Conservation (phyloP, 2,113 vertebrate species). For the Rhipidura dahli region DNA sequence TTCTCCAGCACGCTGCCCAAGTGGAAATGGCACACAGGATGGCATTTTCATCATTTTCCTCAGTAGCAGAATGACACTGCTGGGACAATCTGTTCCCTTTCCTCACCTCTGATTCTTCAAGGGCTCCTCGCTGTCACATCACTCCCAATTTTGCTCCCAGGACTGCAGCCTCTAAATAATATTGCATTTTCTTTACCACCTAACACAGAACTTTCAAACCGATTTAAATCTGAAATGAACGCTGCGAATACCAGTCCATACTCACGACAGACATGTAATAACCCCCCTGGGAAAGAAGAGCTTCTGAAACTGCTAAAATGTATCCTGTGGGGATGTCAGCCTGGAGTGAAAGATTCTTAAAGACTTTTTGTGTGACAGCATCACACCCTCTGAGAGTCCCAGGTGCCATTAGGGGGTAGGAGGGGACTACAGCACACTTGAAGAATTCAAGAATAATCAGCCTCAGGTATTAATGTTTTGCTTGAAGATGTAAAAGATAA, state of each 20-base stretch:
- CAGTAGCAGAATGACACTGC: not conserved
- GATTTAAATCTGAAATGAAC: constrained; percentile 57
- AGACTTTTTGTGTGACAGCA: constrained; percentile 64
- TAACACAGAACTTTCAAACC: constrained; percentile 19
- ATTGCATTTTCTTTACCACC: constrained; percentile 39
- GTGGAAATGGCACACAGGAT: not conserved
- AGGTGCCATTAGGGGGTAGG: constrained; percentile 41
- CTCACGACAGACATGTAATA: constrained; percentile 38
- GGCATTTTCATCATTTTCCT: not conserved
- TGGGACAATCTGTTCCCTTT: constrained; percentile 26
- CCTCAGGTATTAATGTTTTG: constrained; percentile 55
- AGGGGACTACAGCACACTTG: not conserved
- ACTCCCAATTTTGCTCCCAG: not conserved
- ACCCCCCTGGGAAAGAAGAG: constrained; percentile 29
- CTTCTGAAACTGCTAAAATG: constrained; percentile 54
- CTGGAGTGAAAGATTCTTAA: constrained; percentile 49
- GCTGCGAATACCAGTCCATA: not conserved
- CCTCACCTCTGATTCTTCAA: constrained; percentile 18
- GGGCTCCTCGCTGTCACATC: constrained; percentile 28
- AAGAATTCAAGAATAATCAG: constrained; percentile 57
- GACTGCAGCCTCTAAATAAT: constrained; percentile 24
- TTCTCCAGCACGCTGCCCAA: not conserved
- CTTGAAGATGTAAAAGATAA: constrained; percentile 47
- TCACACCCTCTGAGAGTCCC: constrained; percentile 53
- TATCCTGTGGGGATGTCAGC: constrained; percentile 43